Conservation (phyloP, 1,140 invertebrate genomes). For the Teleopsis dalmanni region DNA sequence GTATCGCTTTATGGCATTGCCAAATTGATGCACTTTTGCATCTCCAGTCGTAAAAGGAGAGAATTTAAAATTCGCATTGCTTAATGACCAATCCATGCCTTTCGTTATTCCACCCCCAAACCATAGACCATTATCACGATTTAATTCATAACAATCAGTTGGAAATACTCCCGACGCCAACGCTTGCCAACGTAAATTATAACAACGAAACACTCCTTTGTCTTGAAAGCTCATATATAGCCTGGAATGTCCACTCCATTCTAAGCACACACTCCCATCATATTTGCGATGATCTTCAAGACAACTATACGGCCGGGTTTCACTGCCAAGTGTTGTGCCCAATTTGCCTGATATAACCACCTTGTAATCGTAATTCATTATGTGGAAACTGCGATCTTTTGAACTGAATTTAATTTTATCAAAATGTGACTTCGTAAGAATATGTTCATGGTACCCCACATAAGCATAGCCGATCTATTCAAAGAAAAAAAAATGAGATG, state of each 20-base stretch:
- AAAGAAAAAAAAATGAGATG: neutral
- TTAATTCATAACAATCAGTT: conserved; percentile 77
- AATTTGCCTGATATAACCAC: conserved; percentile 65
- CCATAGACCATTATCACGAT: conserved; percentile 60
- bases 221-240: conserved; percentile 59
- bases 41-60: conserved; percentile 77
- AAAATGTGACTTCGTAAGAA: conserved; percentile 73
- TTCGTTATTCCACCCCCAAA: conserved; percentile 74
- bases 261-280: conserved; percentile 62
- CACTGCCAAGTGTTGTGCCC: conserved; percentile 50
- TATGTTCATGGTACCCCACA: conserved; percentile 72
- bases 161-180: conserved; percentile 55
- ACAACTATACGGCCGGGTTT: conserved; percentile 62
- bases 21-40: conserved; percentile 66
- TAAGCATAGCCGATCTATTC: conserved; percentile 66
- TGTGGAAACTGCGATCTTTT: conserved; percentile 63
- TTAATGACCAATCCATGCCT: conserved; percentile 71
- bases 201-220: conserved; percentile 60
- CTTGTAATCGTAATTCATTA: conserved; percentile 60
- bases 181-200: conserved; percentile 74
- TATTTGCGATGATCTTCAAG: conserved; percentile 52
- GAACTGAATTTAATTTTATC: conserved; percentile 77
- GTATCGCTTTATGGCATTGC: conserved; percentile 71
- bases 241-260: conserved; percentile 69
- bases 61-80: conserved; percentile 60